phyloP scores from a whole-genome alignment of 2,888 invertebrate genomes.

The Pseudococcus longispinus region DNA sequence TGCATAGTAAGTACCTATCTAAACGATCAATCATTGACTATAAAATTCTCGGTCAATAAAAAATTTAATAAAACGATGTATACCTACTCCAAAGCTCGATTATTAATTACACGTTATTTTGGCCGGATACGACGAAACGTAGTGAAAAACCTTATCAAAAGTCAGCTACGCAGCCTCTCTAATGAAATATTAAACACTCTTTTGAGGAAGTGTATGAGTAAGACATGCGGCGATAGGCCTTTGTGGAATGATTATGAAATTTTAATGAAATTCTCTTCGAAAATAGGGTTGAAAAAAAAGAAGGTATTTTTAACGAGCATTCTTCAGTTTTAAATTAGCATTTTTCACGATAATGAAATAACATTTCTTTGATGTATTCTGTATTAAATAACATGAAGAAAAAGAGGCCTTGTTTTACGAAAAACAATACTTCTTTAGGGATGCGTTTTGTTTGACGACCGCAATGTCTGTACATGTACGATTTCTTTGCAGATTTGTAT shows the following conservation, averaged over 20 bases:
- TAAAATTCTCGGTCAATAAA: not conserved
- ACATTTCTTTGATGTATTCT: constrained; percentile 13
- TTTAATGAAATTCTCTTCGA: constrained; percentile 40
- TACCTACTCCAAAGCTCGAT: not conserved
- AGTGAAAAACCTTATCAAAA: not conserved
- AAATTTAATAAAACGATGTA: not conserved
- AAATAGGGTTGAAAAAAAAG: not conserved
- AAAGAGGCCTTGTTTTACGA: not conserved
- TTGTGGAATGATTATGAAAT: constrained; percentile 47
- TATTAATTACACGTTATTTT: not conserved
- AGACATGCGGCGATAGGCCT: not conserved
- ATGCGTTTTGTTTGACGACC: not conserved
- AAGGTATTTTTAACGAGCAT: not conserved
- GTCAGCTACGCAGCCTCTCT: not conserved
- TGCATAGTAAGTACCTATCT: constrained; percentile 42
- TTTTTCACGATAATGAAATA: not conserved
- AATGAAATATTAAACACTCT: not conserved
- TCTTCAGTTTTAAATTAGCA: not conserved
- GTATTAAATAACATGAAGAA: not conserved
- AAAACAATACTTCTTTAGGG: not conserved
- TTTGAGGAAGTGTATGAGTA: constrained; percentile 1
- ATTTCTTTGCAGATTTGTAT: constrained; percentile 49
- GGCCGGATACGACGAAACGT: not conserved
- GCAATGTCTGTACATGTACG: no score
- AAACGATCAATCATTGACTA: not conserved